A percentile compares a stretch with the other conserved stretches of the same genome.
These are phyloP conservation scores for Limnodromus scolopaceus DNA, from an alignment of 2,797 vertebrate genomes.

Conservation along the genomic window DNA sequence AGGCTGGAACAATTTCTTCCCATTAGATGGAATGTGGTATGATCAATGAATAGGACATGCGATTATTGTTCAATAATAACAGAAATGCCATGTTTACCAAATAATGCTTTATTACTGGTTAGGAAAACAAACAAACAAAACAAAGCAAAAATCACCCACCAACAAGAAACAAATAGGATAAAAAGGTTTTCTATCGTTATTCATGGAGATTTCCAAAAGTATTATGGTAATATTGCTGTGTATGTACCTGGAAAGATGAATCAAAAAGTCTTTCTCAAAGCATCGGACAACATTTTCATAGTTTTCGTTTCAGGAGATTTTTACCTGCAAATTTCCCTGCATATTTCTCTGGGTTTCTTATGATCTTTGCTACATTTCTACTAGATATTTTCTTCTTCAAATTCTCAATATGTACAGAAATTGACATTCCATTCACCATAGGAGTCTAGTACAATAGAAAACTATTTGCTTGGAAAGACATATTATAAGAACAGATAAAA, in stretches of 20 bases:
- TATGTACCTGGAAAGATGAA: background rate
- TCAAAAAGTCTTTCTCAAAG: background rate
- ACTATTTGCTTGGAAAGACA: background rate
- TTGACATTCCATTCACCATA: background rate
- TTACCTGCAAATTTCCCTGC: background rate
- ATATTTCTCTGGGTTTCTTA: background rate
- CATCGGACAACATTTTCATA: background rate
- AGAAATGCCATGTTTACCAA: background rate
- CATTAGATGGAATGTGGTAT: background rate
- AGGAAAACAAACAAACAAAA: background rate
- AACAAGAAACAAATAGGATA: fast-evolving
- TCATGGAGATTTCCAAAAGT: background rate
- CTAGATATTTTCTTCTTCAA: background rate
- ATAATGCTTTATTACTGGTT: background rate
- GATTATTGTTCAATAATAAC: no score
- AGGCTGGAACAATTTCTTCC: background rate
- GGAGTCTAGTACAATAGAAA: background rate
- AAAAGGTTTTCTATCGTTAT: background rate
- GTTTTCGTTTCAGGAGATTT: background rate
- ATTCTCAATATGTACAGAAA: background rate
- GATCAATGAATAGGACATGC: background rate
- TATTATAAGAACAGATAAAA: background rate
- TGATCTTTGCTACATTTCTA: background rate
- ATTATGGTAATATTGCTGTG: background rate
- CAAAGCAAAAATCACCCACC: background rate